phyloP scores from a whole-genome alignment of 2,888 invertebrate genomes.

The Danaus chrysippus region DNA sequence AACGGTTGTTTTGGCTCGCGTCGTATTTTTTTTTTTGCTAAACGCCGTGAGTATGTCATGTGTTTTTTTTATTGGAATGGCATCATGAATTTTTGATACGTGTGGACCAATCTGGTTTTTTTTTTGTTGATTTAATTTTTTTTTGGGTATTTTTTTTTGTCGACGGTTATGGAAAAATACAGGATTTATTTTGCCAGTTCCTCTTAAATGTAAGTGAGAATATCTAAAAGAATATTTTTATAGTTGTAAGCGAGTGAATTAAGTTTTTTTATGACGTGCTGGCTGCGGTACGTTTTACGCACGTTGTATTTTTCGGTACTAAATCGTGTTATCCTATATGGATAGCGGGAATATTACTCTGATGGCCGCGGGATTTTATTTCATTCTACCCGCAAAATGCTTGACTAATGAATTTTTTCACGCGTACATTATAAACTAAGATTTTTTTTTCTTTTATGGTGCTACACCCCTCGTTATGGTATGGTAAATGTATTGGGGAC shows the following conservation, averaged over 20 bases:
- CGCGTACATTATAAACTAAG: neutral
- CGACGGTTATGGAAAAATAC: conserved; percentile 54
- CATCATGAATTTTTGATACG: conserved; percentile 67
- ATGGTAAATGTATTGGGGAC: conserved; percentile 15
- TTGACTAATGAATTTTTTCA: neutral
- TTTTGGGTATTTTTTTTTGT: conserved; percentile 52
- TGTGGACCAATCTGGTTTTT: conserved; percentile 69
- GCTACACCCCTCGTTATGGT: neutral
- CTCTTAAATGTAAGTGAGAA: conserved; percentile 78
- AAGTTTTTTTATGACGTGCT: conserved; percentile 49
- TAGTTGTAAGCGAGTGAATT: conserved; percentile 75
- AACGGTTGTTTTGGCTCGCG: conserved; percentile 68
- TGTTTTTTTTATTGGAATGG: conserved; percentile 62
- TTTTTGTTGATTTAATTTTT: conserved; percentile 52
- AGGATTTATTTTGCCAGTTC: conserved; percentile 79
- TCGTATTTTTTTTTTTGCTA: conserved; percentile 73
- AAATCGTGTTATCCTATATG: neutral
- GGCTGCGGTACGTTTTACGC: neutral
- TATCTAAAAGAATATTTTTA: conserved; percentile 74
- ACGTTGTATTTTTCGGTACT: conserved; percentile 5
- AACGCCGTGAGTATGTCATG: conserved; percentile 63
- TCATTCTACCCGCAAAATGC: too few relatives aligned
- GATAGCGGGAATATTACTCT: too few relatives aligned
- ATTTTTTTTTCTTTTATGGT: neutral
- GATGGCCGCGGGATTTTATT: too few relatives aligned